Base-by-base conservation (phyloP, 2,113 vertebrate species). In the Petaurus breviceps region DNA sequence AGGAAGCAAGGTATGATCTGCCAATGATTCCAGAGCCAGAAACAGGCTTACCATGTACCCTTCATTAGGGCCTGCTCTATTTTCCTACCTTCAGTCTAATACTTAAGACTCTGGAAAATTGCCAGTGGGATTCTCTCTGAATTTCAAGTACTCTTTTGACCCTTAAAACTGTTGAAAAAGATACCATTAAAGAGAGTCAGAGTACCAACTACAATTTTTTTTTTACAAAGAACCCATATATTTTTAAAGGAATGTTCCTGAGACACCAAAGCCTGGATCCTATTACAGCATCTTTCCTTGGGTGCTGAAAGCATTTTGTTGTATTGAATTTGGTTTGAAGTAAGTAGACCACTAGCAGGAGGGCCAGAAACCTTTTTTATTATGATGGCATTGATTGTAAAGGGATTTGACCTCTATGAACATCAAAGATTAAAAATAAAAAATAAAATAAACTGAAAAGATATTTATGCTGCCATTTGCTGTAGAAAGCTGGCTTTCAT, bases 371-470 rank as follows among this genome's bases (percentile, higher is more conserved):
- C 52, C 43, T 89, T 84, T 54, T 51, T n/a, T 52, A 54, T 24
- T 0, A 95, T 77, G 46, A 89, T 46, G 3, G 4, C 8, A 43
- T 84, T 57, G 93, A 61, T 92, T 8, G 0, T 26, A 49, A 90
- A 50, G 24, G 61, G 77, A 91, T 57, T 91, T 93, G 92, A 77
- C 16, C 89, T 92, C 28, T 92, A 31, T 93, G 94, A 54, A 54
- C 53, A 26, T 3, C 91, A n/a, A 47, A 47, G 89, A 89, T 52
- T 51, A 28, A 93, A 23, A 92, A 57, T 51, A 28, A 92, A 51
- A 23, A 92, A n/a, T n/a, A n/a, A 96, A 55, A 93, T 94, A 93
- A 61, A 9, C n/a, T 93, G 52, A 89, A 54, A 51, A 54, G 51
- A 92, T 37, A 46, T 91, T 52, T 50, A 94, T 52, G 47, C 24